phyloP scores from a whole-genome alignment of 2,797 vertebrate genomes.

The Taenioides sp. region DNA sequence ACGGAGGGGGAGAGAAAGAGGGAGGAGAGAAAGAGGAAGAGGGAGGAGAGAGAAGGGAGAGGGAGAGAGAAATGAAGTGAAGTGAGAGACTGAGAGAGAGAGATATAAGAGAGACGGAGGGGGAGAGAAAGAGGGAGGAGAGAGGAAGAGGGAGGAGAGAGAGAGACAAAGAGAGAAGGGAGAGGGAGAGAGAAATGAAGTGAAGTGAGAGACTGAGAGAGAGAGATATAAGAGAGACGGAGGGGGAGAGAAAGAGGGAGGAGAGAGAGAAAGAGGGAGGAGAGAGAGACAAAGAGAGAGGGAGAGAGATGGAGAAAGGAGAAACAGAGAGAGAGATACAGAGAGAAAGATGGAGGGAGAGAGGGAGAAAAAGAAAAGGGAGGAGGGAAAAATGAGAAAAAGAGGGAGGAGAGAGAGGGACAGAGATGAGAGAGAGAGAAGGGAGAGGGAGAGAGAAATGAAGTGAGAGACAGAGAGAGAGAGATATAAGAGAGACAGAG shows the following conservation, averaged over 20 bases:
- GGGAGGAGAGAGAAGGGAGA: no score
- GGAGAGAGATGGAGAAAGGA: no score
- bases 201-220: not conserved
- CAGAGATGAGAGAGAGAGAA: no score
- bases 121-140: not conserved
- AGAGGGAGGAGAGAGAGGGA: no score
- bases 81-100: no score
- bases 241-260: no score
- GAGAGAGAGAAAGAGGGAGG: not conserved
- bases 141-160: not conserved
- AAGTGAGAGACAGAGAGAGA: no score
- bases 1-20: not conserved
- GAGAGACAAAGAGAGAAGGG: not conserved
- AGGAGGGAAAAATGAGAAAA: not conserved
- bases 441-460: no score
- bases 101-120: not conserved
- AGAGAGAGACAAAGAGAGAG: not conserved
- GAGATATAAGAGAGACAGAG: not conserved
- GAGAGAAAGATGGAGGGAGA: not conserved
- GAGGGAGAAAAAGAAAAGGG: not conserved
- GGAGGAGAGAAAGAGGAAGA: not conserved
- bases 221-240: no score
- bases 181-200: no score
- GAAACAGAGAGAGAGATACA: not conserved
- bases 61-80: no score